Evolutionary conservation across 2,797 vertebrate species (phyloP), one percentile per base, ranked within the genome.

Genomic region (Setipinna tenuifilis): DNA sequence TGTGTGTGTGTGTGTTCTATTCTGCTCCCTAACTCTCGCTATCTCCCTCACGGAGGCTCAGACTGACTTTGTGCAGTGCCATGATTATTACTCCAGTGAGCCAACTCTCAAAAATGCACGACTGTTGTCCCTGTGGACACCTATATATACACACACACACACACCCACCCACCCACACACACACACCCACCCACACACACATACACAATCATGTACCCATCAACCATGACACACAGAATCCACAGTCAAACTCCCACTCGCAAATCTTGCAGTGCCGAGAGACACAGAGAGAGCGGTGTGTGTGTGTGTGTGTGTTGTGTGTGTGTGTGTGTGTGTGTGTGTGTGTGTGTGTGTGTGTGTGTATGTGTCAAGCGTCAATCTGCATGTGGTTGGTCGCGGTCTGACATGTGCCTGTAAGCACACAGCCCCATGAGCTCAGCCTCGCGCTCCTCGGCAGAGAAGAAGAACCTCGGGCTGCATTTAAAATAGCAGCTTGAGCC

Each of bases 141-240:
- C 61, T 65, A 25, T 25, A 11, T 12, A 44, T 71, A 50, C 59
- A 83, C 23, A 44, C 41, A 85, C 50, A 31, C 86, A 23, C 23
- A 46, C 61, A 54, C 3, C 7, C 25, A 25, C 25, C 50, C 21
- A 28, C 14, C 58, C n/a, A 59, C 6, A 65, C 14, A 65, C 3
- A 16, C 31, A 44, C 35, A 44, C 35, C 7, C 35, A 78, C 16
- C 2, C 91, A 94, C 92, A 93, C 89, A 87, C 86, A 90, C 62
- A 71, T 62, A 89, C 91, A 87, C 87, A 87, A 90, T 90, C 89
- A 71, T n/a, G 11, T 16, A 44, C 35, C 41, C 31, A 78, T 16
- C 35, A 19, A 41, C 7, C 58, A 19, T 0, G 17, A 2, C 58
- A 21, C 28, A 75, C 11, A 35, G 14, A 10, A 14, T 54, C 50